These are phyloP conservation scores for Tangara arthus DNA, from an alignment of 2,797 vertebrate species.

Conservation along the genomic window DNA sequence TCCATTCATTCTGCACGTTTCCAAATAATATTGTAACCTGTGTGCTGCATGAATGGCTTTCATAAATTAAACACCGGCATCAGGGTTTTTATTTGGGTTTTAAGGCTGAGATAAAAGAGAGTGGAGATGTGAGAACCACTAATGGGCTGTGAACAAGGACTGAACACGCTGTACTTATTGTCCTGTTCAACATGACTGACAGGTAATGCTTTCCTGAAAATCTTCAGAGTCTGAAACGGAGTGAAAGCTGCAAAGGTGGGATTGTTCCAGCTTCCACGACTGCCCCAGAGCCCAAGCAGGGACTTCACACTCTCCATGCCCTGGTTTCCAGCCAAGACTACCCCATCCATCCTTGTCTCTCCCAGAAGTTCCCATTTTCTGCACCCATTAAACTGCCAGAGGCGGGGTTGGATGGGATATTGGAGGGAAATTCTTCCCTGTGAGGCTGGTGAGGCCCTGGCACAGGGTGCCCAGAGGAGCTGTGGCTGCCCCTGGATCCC, in stretches of 20 bases:
- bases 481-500: background rate
- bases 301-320: too few relatives aligned
- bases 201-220: background rate
- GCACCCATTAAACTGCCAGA: background rate
- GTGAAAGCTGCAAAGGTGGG: background rate
- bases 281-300: rapidly evolving
- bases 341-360: background rate
- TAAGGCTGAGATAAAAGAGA: conserved; percentile 1
- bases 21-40: background rate
- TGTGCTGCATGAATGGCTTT: background rate
- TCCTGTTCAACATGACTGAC: background rate
- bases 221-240: background rate
- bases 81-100: background rate
- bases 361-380: background rate
- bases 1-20: background rate
- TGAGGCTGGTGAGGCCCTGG: rapidly evolving
- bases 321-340: background rate
- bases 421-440: background rate
- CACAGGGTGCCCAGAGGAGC: background rate
- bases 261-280: background rate
- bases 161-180: background rate
- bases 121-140: background rate
- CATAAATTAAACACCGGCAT: background rate
- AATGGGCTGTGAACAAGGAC: background rate
- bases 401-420: background rate